Evolutionary conservation across 2,113 vertebrate species (phyloP).

Genomic region (Clinocottus analis): DNA sequence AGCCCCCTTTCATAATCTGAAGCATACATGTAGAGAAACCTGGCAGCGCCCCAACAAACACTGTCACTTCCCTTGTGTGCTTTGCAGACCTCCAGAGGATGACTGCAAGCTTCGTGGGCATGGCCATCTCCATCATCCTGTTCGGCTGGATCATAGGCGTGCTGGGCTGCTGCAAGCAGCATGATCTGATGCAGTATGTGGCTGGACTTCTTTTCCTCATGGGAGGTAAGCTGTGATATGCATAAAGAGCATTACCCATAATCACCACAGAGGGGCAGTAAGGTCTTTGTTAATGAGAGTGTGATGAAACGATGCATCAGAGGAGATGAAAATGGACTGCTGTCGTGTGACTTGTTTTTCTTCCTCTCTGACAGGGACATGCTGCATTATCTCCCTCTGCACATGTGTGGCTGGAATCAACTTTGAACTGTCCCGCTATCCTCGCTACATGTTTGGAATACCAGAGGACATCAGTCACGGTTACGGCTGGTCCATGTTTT

Average conservation of each 20-base stretch:
- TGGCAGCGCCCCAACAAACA: background rate
- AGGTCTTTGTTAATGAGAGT: conserved; percentile 32
- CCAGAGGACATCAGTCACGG: conserved; percentile 98
- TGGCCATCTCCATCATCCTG: conserved; percentile 93
- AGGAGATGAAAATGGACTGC: conserved; percentile 21
- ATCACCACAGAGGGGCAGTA: conserved; percentile 69
- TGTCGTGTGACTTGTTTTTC: conserved; percentile 23
- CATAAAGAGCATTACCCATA: conserved; percentile 39
- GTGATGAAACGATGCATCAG: conserved; percentile 25
- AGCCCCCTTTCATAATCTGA: background rate
- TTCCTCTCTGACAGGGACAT: conserved; percentile 87
- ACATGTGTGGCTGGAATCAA: conserved; percentile 99
- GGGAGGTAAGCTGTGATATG: conserved; percentile 88
- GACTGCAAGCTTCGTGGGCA: conserved; percentile 94
- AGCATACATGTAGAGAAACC: conserved; percentile 18
- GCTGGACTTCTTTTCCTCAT: conserved; percentile 95
- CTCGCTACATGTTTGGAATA: conserved; percentile 96
- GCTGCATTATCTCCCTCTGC: conserved; percentile 99
- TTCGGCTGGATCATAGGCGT: conserved; percentile 93
- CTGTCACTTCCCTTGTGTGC: conserved; percentile 1
- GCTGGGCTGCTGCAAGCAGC: conserved; percentile 92
- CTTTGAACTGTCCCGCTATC: conserved; percentile 97
- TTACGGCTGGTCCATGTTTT: conserved; percentile 99
- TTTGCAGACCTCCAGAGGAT: conserved; percentile 90
- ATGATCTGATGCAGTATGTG: conserved; percentile 96